phyloP scores from a whole-genome alignment of 2,888 invertebrate species.

The Apoderus coryli region DNA sequence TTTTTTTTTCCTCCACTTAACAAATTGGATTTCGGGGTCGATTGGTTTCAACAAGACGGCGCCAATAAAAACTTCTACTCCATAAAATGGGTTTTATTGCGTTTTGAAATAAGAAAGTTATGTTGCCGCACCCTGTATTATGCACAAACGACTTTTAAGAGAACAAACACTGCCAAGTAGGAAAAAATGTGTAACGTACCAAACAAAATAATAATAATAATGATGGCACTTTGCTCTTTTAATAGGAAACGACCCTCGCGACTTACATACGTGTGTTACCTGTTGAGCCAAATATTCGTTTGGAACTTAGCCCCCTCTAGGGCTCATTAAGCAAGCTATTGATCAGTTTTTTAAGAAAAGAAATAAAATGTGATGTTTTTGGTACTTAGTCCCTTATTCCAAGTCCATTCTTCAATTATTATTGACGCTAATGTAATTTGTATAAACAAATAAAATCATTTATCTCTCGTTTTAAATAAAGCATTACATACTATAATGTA shows the following conservation, averaged over 20 bases:
- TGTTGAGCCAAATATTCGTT: conserved; percentile 3
- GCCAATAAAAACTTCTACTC: too few species aligned
- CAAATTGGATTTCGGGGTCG: too few species aligned
- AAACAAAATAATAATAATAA: conserved; percentile 3
- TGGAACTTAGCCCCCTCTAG: conserved; percentile 3
- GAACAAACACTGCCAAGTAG: conserved; percentile 2
- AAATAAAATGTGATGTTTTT: background rate
- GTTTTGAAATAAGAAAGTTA: too few species aligned
- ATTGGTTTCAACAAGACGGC: too few species aligned
- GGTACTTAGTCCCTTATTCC: conserved; percentile 2
- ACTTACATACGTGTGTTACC: conserved; percentile 2
- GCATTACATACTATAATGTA: too few species aligned
- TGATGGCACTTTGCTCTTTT: conserved; percentile 3
- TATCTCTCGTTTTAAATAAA: too few species aligned
- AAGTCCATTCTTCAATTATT: background rate
- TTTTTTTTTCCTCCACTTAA: too few species aligned
- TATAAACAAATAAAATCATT: background rate
- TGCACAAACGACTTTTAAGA: conserved; percentile 2
- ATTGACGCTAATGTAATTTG: conserved; percentile 1
- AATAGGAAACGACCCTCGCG: conserved; percentile 2
- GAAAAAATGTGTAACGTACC: background rate
- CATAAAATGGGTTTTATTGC: too few species aligned
- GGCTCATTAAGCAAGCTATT: background rate
- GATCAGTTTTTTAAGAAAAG: conserved; percentile 1
- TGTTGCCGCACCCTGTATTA: too few species aligned